A percentile compares a stretch with the other conserved stretches of the same genome.
phyloP scores from a whole-genome alignment of 2,113 vertebrate species.

The Pandion haliaetus region DNA sequence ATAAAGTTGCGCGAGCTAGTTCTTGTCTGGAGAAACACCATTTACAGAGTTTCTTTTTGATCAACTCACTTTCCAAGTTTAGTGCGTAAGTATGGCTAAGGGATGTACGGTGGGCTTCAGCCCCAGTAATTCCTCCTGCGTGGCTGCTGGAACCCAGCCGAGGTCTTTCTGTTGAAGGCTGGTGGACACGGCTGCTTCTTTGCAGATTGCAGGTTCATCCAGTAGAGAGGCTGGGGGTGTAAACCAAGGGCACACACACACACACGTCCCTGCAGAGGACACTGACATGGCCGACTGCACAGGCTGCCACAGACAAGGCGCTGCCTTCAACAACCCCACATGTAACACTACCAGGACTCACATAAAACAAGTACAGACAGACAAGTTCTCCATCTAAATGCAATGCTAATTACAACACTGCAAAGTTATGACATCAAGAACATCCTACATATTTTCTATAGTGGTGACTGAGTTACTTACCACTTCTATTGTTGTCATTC shows the following conservation, averaged over 20 bases:
- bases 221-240: not conserved
- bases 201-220: not conserved
- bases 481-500: not conserved
- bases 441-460: not conserved
- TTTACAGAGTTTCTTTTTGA: not conserved
- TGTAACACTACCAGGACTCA: not conserved
- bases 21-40: not conserved
- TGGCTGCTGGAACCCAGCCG: not conserved
- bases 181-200: not conserved
- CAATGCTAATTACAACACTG: not conserved
- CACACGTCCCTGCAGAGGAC: not conserved
- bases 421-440: not conserved
- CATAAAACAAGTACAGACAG: not conserved
- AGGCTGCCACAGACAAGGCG: not conserved
- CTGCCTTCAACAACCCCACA: not conserved
- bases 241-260: not conserved
- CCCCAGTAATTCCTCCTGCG: not conserved
- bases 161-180: not conserved
- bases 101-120: not conserved
- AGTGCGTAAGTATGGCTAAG: not conserved
- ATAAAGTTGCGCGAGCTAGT: not conserved
- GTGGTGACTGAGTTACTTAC: not conserved
- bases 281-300: fast-evolving
- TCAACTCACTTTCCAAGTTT: not conserved
- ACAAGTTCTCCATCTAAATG: not conserved